A percentile compares a stretch with the other conserved stretches of the same genome.
These are phyloP conservation scores for Microctonus hyperodae DNA, from an alignment of 2,888 invertebrate species.

Conservation along the genomic window DNA sequence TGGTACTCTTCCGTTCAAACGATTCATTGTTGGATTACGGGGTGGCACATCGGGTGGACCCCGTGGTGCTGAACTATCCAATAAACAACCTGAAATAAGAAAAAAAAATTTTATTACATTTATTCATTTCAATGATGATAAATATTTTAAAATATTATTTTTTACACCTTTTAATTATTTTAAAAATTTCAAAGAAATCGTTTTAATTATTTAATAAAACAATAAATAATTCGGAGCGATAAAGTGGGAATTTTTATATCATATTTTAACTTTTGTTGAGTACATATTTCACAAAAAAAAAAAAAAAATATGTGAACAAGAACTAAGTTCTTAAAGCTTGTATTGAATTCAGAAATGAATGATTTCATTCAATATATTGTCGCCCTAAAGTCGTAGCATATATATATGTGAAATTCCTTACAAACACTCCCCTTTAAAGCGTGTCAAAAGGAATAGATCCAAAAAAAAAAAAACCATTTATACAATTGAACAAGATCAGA, in stretches of 20 bases:
- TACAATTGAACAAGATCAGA: background rate
- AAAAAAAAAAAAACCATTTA: background rate
- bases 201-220: too few relatives aligned
- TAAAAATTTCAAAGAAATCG: too few relatives aligned
- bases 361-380: background rate
- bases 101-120: constrained; percentile 26
- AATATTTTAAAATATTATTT: background rate
- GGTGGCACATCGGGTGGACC: constrained; percentile 87
- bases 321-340: too few relatives aligned
- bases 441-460: background rate
- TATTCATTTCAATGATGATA: too few relatives aligned
- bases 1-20: constrained; percentile 87
- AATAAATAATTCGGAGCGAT: too few relatives aligned
- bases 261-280: too few relatives aligned
- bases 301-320: too few relatives aligned
- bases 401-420: background rate
- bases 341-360: too few relatives aligned
- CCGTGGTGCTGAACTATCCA: constrained; percentile 79
- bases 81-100: constrained; percentile 77
- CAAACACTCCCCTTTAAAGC: background rate
- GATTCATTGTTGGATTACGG: constrained; percentile 89
- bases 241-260: too few relatives aligned
- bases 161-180: too few relatives aligned
- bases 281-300: too few relatives aligned
- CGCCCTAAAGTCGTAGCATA: too few relatives aligned